Base-by-base conservation (phyloP, 2,888 invertebrate species). In the Hylaea fasciaria region DNA sequence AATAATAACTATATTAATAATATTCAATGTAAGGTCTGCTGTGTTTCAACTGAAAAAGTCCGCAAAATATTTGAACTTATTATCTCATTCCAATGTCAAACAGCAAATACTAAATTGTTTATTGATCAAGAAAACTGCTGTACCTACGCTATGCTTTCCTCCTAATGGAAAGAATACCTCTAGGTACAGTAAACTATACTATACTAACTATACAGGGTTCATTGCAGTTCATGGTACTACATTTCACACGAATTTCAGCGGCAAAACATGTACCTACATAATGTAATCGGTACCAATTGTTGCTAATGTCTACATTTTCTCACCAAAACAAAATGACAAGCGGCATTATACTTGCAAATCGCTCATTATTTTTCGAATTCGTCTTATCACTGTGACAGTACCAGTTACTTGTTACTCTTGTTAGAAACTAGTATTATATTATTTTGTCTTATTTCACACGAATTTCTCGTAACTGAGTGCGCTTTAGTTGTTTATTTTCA, bases 341-440 rank as follows among this genome's bases (percentile, higher is more conserved):
- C 16, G 35, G 37, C 46, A 56, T 62, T 62, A 37, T 52, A 56
- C 44, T 62, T 62, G 56, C 56, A 53, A 62, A 62, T 56, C 0
- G 16, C 14, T 35, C 45, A 45, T 55, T 55, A 54, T 55, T 53
- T 44, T 39, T 53, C n/a, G 48, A 49, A 50, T 59, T 40, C 32
- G 32, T 32, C 13, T 59, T 54, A 59, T 59, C 59, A 41, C 44
- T 47, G 43, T 35, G 12, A 40, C 14, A 14, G 43, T 40, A 39
- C 44, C 22, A 37, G 39, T 51, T 61, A 55, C 28, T 37, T 13
- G 9, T 37, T 28, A 39, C 4, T 61, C 28, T 37, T 13, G 9
- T 37, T 28, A 39, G 1, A 46, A 53, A 46, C 45, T 12, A 39
- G 39, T 45, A 29, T 32, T 22, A 35, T 43, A 22, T 49, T 28